Conservation (phyloP, 2,888 invertebrate species). For the Zygogramma bicolorata region DNA sequence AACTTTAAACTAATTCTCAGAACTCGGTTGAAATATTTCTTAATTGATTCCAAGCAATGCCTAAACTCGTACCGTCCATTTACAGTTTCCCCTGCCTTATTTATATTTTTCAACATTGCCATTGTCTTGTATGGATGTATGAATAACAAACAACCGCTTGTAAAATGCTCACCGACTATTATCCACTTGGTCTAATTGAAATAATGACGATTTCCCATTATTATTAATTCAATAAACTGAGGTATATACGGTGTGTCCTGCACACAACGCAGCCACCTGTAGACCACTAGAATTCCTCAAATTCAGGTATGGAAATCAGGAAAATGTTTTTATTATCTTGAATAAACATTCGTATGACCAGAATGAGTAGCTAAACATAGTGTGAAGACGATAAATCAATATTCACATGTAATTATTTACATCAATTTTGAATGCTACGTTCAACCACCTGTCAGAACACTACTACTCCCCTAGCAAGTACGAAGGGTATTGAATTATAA, state of each 20-base stretch:
- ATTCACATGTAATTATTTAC: too few relatives aligned
- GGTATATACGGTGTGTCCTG: not conserved
- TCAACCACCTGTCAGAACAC: too few relatives aligned
- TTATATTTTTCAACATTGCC: constrained; percentile 36
- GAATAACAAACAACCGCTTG: constrained; percentile 45
- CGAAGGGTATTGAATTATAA: too few relatives aligned
- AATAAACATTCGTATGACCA: too few relatives aligned
- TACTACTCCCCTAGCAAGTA: too few relatives aligned
- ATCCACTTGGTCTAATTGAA: constrained; percentile 56
- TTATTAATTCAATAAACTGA: constrained; percentile 49
- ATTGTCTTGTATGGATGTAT: constrained; percentile 37
- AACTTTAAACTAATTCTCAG: not conserved
- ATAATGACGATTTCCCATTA: constrained; percentile 52
- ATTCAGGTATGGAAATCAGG: too few relatives aligned
- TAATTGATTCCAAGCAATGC: not conserved
- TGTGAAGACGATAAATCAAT: too few relatives aligned
- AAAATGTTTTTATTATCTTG: too few relatives aligned
- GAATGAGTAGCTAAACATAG: too few relatives aligned
- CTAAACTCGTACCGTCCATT: constrained; percentile 4
- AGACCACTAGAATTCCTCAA: too few relatives aligned
- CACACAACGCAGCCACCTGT: not conserved
- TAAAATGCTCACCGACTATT: constrained; percentile 49
- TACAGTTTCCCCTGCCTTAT: constrained; percentile 28
- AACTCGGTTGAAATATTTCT: not conserved
- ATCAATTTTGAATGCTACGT: too few relatives aligned